These are phyloP conservation scores for Leptinotarsa peninsularis DNA, from an alignment of 2,888 invertebrate genomes.

Conservation along the genomic window DNA sequence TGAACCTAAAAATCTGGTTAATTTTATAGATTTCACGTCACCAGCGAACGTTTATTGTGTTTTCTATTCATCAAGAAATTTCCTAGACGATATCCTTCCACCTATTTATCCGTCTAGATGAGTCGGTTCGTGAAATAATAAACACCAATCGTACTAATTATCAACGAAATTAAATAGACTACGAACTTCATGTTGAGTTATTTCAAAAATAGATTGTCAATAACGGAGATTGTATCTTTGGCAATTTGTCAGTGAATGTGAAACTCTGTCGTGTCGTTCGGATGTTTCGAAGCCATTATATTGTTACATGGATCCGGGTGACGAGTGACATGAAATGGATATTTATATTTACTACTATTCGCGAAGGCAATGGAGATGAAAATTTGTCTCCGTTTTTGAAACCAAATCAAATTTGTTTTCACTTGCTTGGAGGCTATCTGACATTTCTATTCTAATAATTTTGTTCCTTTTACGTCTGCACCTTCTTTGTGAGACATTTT, in stretches of 20 bases:
- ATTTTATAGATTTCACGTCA: no score
- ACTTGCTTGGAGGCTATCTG: no score
- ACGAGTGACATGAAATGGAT: conserved; percentile 1
- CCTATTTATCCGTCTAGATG: conserved; percentile 7
- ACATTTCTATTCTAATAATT: no score
- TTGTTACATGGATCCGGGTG: neutral
- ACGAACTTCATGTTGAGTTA: conserved; percentile 17
- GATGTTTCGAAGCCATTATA: conserved; percentile 14
- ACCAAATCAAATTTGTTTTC: no score
- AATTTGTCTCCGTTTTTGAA: neutral
- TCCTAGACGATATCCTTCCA: conserved; percentile 8
- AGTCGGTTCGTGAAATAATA: conserved; percentile 15
- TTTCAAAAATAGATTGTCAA: conserved; percentile 34
- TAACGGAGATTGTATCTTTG: conserved; percentile 29
- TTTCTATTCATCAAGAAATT: conserved; percentile 1
- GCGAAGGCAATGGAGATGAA: neutral
- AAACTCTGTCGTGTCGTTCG: conserved; percentile 8
- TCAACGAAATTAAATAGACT: conserved; percentile 11
- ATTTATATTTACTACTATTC: neutral
- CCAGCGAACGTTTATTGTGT: neutral
- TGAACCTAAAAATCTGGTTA: no score
- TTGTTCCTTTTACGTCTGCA: no score
- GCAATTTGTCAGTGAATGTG: conserved; percentile 35
- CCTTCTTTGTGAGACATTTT: no score
- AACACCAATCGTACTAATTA: conserved; percentile 14